Evolutionary conservation across 1,140 invertebrate species (phyloP), one percentile per base, ranked within the genome.

Genomic region (Thaumatotibia leucotreta): DNA sequence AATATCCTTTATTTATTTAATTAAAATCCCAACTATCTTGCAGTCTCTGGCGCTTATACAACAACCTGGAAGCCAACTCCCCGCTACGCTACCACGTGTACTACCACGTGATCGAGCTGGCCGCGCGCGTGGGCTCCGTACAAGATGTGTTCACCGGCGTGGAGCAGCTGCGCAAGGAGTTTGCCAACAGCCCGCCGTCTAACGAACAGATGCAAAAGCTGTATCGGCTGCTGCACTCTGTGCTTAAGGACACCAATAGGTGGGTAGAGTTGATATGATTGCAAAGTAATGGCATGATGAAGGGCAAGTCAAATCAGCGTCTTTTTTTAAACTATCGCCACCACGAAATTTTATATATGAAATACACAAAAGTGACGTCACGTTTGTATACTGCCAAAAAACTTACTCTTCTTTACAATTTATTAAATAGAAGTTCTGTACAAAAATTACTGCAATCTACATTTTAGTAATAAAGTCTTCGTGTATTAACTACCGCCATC

Each of bases 121-220:
- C 97, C 4, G 95, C 95, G 27, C 95, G 97, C 74, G 95, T 96
- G 24, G 97, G 97, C 68, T 95, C 96, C 79, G 94, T 98, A 0
- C 92, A 93, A 69, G 94, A 96, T 67, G 96, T 98, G 4, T 97
- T 96, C 76, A 94, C 93, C 61, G 94, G 96, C 68, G 93, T 96
- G 10, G 95, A 96, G 32, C 94, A 95, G 84, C 88, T 99, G 11
- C 97, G 97, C 82, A 94, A 95, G 73, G 97, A 97, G 90, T 97
- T 98, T 82, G 92, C 93, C 0, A 93, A 93, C 68, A 97, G 96
- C 87, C 96, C 96, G 35, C 95, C 97, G 14, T 96, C 96, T 0
- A 96, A 95, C 80, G 97, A 98, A 84, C 97, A 99, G 89, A 95
- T 97, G 93, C 98, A 99, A 84, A 98, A 98, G 80, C 88, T 99